phyloP scores from a whole-genome alignment of 2,888 invertebrate species.

The Balanococcus diminutus region DNA sequence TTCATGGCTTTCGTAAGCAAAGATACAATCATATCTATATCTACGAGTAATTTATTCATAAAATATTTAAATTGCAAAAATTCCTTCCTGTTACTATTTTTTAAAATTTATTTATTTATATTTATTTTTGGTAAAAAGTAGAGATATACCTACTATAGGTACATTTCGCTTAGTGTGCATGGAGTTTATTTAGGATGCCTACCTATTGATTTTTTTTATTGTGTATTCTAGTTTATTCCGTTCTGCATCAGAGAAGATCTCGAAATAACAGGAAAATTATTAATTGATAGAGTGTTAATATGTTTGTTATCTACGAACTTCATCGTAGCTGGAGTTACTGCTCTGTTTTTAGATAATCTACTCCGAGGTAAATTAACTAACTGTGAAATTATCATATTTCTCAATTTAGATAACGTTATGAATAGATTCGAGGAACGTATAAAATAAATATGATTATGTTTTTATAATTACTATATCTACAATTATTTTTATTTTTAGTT shows the following conservation, averaged over 20 bases:
- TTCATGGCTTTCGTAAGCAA: constrained; percentile 56
- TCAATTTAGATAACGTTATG: too few species aligned
- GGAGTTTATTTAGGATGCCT: too few species aligned
- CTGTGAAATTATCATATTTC: not conserved
- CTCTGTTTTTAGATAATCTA: constrained; percentile 29
- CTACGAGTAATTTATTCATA: too few species aligned
- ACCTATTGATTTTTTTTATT: not conserved
- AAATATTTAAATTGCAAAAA: too few species aligned
- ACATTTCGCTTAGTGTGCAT: not conserved
- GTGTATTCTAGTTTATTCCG: not conserved
- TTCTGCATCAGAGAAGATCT: not conserved
- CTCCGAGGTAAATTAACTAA: not conserved
- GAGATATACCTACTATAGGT: not conserved
- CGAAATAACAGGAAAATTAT: not conserved
- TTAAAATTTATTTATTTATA: too few species aligned
- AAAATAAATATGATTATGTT: too few species aligned
- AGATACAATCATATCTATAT: too few species aligned
- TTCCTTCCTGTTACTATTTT: too few species aligned
- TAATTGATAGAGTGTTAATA: not conserved
- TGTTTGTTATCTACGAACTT: constrained; percentile 30
- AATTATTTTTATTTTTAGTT: not conserved
- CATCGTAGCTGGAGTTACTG: constrained; percentile 4
- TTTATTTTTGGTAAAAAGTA: too few species aligned
- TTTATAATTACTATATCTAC: too few species aligned
- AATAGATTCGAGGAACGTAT: too few species aligned